Base-by-base conservation (phyloP, 2,113 vertebrate genomes). In the Hippocampus comes region DNA sequence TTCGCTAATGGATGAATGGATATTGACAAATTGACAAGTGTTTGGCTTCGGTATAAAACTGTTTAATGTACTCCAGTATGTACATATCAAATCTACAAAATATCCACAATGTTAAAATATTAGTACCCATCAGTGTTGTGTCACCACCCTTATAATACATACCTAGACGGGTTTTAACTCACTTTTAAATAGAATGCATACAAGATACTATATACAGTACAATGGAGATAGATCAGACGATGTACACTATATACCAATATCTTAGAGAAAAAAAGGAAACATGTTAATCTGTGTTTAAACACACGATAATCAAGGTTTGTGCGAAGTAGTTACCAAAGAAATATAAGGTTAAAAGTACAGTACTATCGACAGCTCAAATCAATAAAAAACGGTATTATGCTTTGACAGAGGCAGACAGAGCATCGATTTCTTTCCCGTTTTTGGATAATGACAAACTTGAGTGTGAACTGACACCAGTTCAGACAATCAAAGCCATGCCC, bases 21-120 rank as follows among this genome's bases (percentile, higher is more conserved):
- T 64, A 63, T 65, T 21, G 23, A 21, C 74, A 65, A 68, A 75
- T 77, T 64, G 25, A n/a, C 75, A 80, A 63, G 11, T 4, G n/a
- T 25, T 42, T 75, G 60, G 38, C 81, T 84, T 88, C 48, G 75
- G 73, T 88, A 90, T 82, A 90, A 92, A 92, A 90, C 30, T 53
- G 77, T 93, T 93, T 93, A 93, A 91, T 92, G 81, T 78, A 82
- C 73, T 86, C 64, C 73, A 84, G 67, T 90, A 91, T 91, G 87
- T 90, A 91, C 90, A 91, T 87, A 90, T 88, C 83, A 92, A 93
- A 92, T 91, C 90, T 93, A 92, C 87, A 93, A 93, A 92, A 92
- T 90, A 87, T 86, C 82, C 85, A 90, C 84, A 90, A 75, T 84
- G 84, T 86, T 90, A 90, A 91, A 91, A 92, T 89, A 89, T 80